Evolutionary conservation across 2,888 invertebrate species (phyloP).

Genomic region (Drosophila trichaetosa): DNA sequence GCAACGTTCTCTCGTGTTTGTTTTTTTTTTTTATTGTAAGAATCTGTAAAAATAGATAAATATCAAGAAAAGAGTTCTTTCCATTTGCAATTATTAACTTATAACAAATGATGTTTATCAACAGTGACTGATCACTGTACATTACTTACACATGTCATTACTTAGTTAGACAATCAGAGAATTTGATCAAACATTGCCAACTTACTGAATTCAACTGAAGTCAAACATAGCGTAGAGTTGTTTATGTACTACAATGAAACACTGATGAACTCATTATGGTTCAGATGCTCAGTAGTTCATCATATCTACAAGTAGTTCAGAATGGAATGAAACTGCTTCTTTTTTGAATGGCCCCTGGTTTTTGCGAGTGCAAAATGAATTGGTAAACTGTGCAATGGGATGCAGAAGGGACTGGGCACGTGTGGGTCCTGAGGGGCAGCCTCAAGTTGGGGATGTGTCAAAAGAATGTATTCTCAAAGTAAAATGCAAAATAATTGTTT

Average conservation of each 20-base stretch:
- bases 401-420: slow-evolving; percentile 32
- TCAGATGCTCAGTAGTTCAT: neutral
- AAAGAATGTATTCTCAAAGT: slow-evolving; percentile 72
- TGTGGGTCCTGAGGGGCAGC: slow-evolving; percentile 18
- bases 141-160: neutral
- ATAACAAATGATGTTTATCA: neutral
- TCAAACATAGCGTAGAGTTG: neutral
- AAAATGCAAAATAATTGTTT: slow-evolving; percentile 80
- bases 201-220: neutral
- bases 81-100: neutral
- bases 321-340: neutral
- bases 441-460: slow-evolving; percentile 24
- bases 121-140: neutral
- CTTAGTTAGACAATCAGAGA: neutral
- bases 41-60: neutral
- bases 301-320: neutral
- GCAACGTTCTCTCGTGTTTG: neutral
- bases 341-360: neutral
- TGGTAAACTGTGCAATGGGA: slow-evolving; percentile 66
- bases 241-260: neutral
- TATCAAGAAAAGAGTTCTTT: neutral
- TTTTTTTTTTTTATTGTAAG: neutral
- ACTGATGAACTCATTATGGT: neutral
- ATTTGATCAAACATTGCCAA: neutral
- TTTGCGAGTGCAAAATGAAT: slow-evolving; percentile 31